phyloP scores from a whole-genome alignment of 2,113 vertebrate species.

The Ahaetulla prasina region DNA sequence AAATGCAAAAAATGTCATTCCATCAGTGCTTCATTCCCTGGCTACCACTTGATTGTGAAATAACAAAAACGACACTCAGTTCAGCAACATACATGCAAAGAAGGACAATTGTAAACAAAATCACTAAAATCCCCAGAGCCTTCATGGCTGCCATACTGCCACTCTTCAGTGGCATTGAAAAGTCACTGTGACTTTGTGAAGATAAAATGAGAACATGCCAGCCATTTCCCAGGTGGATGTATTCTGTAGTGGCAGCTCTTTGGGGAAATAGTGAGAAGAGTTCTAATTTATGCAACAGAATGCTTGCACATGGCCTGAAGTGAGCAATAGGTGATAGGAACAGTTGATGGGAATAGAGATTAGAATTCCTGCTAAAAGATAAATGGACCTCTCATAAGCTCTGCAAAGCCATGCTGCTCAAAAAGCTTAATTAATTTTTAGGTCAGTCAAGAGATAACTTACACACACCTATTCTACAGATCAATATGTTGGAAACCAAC shows the following conservation, averaged over 20 bases:
- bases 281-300: background rate
- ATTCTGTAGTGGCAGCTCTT: background rate
- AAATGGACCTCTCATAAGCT: background rate
- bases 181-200: background rate
- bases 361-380: background rate
- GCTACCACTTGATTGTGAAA: background rate
- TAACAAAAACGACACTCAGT: background rate
- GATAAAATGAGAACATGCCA: background rate
- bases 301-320: background rate
- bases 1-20: background rate
- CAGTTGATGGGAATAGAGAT: background rate
- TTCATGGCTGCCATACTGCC: background rate
- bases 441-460: background rate
- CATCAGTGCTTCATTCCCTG: background rate
- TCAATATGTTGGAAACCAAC: background rate
- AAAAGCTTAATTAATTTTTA: background rate
- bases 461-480: background rate
- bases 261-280: background rate
- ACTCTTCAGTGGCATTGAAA: background rate
- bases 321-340: background rate
- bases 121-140: background rate
- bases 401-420: background rate
- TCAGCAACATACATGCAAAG: background rate
- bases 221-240: background rate
- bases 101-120: background rate